Evolutionary conservation across 2,113 vertebrate species (phyloP), one percentile per base, ranked within the genome.

Genomic region (Albula glossodonta): DNA sequence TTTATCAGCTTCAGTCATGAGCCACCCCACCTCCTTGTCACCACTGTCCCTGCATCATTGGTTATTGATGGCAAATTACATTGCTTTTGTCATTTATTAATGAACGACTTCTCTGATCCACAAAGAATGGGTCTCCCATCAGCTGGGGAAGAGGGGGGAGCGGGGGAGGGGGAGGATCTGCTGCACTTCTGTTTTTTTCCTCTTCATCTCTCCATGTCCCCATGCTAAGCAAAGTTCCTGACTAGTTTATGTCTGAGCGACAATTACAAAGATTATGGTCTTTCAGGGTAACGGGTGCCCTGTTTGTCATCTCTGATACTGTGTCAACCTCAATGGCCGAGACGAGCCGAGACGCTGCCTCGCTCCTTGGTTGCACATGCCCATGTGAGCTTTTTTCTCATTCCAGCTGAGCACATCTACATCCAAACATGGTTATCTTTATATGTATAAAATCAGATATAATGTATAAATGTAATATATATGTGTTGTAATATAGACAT

Each of bases 221-320:
- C n/a, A 91, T 88, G 90, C 70, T 86, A 77, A 56, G 88, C 52
- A 91, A 94, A 95, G 92, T 92, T 94, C 92, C 95, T 93, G 93
- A 89, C 94, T 93, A 93, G 95, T 94, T 92, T 92, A 89, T 84
- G 91, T 93, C 87, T 93, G 90, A 94, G 92, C 85, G 94, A 92
- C 96, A 95, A 98, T 97, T 97, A 98, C 94, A 96, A 93, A 96
- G 96, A 97, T 97, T 97, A 97, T 90, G 89, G 93, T 85, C 89
- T 25, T 91, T 91, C 93, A 94, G 91, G 94, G 94, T 97, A 95
- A 94, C 94, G 96, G 93, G 94, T 80, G 96, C 95, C 94, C 94
- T 90, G 88, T 90, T 94, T 97, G 97, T 98, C 97, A 97, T 91
- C 92, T 97, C 93, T 89, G 51, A 93, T 97, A 91, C 91, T 93